Evolutionary conservation across 2,113 vertebrate genomes (phyloP).

Genomic region (Nycticryphes semicollaris): DNA sequence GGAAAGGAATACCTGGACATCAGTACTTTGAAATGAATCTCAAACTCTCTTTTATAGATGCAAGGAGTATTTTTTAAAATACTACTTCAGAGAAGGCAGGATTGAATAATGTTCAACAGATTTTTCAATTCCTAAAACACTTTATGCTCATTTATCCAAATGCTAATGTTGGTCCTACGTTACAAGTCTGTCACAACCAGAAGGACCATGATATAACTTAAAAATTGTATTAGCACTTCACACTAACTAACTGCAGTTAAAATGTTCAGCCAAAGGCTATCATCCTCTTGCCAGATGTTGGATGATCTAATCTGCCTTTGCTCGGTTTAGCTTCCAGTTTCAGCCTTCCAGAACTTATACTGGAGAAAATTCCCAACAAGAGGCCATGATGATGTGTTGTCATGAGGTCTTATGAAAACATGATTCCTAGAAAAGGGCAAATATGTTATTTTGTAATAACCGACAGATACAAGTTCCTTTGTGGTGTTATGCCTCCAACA

Average conservation of each 20-base stretch:
- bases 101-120: background rate
- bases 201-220: background rate
- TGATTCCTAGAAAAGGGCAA: background rate
- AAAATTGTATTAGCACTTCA: background rate
- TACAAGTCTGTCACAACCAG: background rate
- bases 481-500: background rate
- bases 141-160: background rate
- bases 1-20: background rate
- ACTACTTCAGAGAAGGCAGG: background rate
- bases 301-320: slow-evolving; percentile 23
- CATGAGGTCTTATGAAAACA: background rate
- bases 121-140: background rate
- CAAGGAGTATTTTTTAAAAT: background rate
- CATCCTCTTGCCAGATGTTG: background rate
- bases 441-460: background rate
- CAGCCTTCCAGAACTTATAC: slow-evolving; percentile 31
- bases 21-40: background rate
- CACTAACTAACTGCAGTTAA: background rate
- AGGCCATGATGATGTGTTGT: background rate
- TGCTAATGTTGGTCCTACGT: background rate
- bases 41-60: background rate
- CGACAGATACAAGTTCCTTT: accelerated
- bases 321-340: background rate
- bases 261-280: slow-evolving; percentile 21
- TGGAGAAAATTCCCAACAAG: background rate